Percentiles rank a stretch among this genome's conserved stretches.
These are phyloP conservation scores for Drosophila carrolli DNA, from an alignment of 1,140 invertebrate genomes.

Conservation along the genomic window DNA sequence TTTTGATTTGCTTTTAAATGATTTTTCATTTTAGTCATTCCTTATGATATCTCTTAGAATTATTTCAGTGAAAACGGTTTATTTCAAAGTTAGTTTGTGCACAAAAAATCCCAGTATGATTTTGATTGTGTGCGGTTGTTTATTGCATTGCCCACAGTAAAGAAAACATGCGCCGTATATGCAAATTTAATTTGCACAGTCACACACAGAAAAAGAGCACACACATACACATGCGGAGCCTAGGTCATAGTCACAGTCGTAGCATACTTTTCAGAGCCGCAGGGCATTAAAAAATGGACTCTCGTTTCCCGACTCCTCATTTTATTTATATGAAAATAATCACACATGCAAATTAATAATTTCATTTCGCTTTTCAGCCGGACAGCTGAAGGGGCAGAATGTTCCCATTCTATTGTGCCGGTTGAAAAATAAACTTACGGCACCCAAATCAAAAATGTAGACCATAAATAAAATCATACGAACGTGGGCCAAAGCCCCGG, in stretches of 20 bases:
- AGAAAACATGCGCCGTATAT: slow-evolving; percentile 68
- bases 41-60: background rate
- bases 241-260: slow-evolving; percentile 47
- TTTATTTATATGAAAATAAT: slow-evolving; percentile 78
- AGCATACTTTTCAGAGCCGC: slow-evolving; percentile 74
- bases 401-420: slow-evolving; percentile 22
- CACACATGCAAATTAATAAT: slow-evolving; percentile 82
- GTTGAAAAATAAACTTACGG: slow-evolving; percentile 15
- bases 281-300: slow-evolving; percentile 66
- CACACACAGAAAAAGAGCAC: slow-evolving; percentile 3
- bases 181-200: slow-evolving; percentile 73
- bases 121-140: slow-evolving; percentile 39
- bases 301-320: slow-evolving; percentile 5
- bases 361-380: slow-evolving; percentile 56
- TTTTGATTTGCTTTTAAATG: too few relatives aligned
- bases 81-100: background rate
- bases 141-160: slow-evolving; percentile 61
- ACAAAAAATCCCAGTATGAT: slow-evolving; percentile 37
- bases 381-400: slow-evolving; percentile 8
- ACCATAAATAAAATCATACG: slow-evolving; percentile 70
- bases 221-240: background rate
- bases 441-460: slow-evolving; percentile 67
- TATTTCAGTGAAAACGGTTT: slow-evolving; percentile 13
- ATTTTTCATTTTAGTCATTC: too few relatives aligned
- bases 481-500: slow-evolving; percentile 31